phyloP scores from a whole-genome alignment of 2,888 invertebrate species.

The Clanis bilineata region DNA sequence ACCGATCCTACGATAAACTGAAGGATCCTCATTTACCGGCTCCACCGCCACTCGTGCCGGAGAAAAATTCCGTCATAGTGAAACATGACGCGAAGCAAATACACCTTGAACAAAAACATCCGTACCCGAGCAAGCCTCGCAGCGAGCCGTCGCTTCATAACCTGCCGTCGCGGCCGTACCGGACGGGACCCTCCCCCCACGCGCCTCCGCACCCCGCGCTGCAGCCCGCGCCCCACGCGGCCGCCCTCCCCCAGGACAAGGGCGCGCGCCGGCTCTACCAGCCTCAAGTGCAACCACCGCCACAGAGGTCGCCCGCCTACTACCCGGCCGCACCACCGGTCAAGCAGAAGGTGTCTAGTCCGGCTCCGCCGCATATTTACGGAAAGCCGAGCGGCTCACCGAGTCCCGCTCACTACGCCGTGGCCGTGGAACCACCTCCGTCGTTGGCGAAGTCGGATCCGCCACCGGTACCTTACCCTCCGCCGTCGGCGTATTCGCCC shows the following conservation, averaged over 20 bases:
- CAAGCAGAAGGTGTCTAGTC: conserved; percentile 88
- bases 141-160: conserved; percentile 81
- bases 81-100: conserved; percentile 88
- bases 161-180: conserved; percentile 74
- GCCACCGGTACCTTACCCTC: conserved; percentile 71
- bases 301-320: conserved; percentile 60
- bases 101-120: conserved; percentile 82
- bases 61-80: conserved; percentile 90
- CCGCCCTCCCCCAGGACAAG: conserved; percentile 49
- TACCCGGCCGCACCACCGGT: conserved; percentile 72
- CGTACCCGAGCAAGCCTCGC: conserved; percentile 82
- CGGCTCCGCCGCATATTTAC: conserved; percentile 89
- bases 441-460: conserved; percentile 83
- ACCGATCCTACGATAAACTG: conserved; percentile 84
- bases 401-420: conserved; percentile 73
- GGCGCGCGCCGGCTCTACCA: conserved; percentile 58
- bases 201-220: conserved; percentile 78
- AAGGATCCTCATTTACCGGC: conserved; percentile 84
- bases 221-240: conserved; percentile 68
- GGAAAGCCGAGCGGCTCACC: conserved; percentile 83
- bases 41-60: conserved; percentile 86
- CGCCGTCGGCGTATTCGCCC: conserved; percentile 64
- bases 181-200: conserved; percentile 77
- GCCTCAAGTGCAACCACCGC: conserved; percentile 56
- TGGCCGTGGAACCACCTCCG: conserved; percentile 67